Percentiles rank a stretch among this genome's conserved stretches.
Evolutionary conservation across 2,888 invertebrate species (phyloP).

Genomic region (Cryptophagus acutangulus): DNA sequence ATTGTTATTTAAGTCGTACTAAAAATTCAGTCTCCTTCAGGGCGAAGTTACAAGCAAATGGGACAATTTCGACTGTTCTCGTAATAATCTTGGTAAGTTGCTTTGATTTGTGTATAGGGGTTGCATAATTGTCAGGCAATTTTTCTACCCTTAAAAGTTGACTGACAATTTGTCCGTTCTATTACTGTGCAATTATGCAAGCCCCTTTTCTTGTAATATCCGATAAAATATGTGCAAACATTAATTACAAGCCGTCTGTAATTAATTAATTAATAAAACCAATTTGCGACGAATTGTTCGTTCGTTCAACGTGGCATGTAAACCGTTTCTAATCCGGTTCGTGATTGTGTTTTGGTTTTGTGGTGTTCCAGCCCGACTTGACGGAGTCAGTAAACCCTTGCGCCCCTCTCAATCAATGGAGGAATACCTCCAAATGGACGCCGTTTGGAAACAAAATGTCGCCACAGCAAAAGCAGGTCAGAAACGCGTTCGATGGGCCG

Average conservation of each 20-base stretch:
- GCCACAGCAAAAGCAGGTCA: slow-evolving; percentile 66
- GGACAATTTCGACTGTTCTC: slow-evolving; percentile 81
- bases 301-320: no score
- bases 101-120: slow-evolving; percentile 6
- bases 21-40: slow-evolving; percentile 44
- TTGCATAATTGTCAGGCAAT: no score
- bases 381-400: slow-evolving; percentile 77
- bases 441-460: slow-evolving; percentile 65
- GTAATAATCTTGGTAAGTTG: slow-evolving; percentile 76
- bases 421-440: slow-evolving; percentile 82
- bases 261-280: no score
- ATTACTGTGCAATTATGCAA: no score
- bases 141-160: no score
- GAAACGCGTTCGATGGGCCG: slow-evolving; percentile 96
- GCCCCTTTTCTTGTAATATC: no score
- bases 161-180: no score
- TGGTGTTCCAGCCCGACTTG: slow-evolving; percentile 80
- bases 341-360: no score
- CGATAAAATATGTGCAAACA: no score
- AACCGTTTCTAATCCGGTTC: no score
- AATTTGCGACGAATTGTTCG: no score
- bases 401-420: slow-evolving; percentile 76
- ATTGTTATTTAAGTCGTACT: slow-evolving; percentile 27
- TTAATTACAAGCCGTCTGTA: no score
- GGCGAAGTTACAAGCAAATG: slow-evolving; percentile 65